Conservation (phyloP, 2,888 invertebrate species). For the Isoperla grammatica region DNA sequence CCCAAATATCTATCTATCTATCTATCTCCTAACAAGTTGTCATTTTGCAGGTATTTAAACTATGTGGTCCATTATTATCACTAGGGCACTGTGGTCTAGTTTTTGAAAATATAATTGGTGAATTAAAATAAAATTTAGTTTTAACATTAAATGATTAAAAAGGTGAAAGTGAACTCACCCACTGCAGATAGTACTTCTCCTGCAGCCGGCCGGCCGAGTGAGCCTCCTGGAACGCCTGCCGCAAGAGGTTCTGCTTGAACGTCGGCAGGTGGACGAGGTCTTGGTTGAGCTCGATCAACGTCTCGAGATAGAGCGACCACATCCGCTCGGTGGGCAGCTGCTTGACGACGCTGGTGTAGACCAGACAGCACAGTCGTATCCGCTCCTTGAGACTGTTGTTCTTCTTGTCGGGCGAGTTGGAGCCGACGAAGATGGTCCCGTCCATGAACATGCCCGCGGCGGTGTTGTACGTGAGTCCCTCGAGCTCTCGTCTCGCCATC, state of each 20-base stretch:
- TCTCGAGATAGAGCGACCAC: constrained; percentile 53
- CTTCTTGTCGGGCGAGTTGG: too few relatives aligned
- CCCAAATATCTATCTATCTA: too few relatives aligned
- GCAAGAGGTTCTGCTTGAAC: constrained; percentile 48
- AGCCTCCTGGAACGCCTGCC: constrained; percentile 47
- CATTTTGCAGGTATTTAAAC: too few relatives aligned
- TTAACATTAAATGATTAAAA: too few relatives aligned
- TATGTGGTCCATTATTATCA: too few relatives aligned
- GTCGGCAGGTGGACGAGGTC: constrained; percentile 44
- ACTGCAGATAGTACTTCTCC: constrained; percentile 48
- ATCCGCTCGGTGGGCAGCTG: constrained; percentile 48
- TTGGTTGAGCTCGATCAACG: constrained; percentile 50
- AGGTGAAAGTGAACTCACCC: constrained; percentile 42
- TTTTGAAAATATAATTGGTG: too few relatives aligned
- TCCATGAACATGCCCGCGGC: too few relatives aligned
- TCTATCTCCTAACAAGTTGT: too few relatives aligned
- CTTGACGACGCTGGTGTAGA: constrained; percentile 49
- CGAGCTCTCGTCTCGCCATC: constrained; percentile 54
- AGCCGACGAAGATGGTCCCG: too few relatives aligned
- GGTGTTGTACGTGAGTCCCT: constrained; percentile 39
- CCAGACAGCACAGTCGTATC: constrained; percentile 43
- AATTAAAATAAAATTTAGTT: too few relatives aligned
- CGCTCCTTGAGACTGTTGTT: not conserved
- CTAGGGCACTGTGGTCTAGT: too few relatives aligned
- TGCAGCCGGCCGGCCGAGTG: constrained; percentile 46